These are phyloP conservation scores for Mus pahari DNA, from an alignment of 2,113 vertebrate species.

Conservation along the genomic window DNA sequence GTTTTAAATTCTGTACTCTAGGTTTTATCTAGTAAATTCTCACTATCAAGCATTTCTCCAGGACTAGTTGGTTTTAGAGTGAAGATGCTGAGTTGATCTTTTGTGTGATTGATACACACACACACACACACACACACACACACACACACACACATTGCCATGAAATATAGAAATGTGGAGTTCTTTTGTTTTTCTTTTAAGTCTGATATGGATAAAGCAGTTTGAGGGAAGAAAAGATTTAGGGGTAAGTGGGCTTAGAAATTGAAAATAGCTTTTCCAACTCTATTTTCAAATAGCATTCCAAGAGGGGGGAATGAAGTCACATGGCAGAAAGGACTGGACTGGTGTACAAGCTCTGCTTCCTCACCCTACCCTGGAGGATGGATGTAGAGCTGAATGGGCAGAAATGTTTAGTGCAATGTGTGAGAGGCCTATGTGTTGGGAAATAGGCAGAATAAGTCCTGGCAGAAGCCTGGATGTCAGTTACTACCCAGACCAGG, in stretches of 20 bases:
- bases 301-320: background rate
- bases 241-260: background rate
- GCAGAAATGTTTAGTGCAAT: background rate
- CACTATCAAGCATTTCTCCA: background rate
- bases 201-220: background rate
- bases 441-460: background rate
- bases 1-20: background rate
- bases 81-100: background rate
- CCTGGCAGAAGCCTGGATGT: background rate
- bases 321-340: background rate
- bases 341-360: background rate
- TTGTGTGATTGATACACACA: background rate
- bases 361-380: background rate
- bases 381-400: background rate
- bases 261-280: background rate
- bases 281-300: too few relatives aligned
- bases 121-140: too few relatives aligned
- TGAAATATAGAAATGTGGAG: background rate
- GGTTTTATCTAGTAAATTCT: background rate
- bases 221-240: background rate
- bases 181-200: background rate
- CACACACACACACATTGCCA: background rate
- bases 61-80: background rate
- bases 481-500: background rate
- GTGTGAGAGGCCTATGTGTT: background rate